Evolutionary conservation across 2,888 invertebrate genomes (phyloP).

Genomic region (Helleia helle): DNA sequence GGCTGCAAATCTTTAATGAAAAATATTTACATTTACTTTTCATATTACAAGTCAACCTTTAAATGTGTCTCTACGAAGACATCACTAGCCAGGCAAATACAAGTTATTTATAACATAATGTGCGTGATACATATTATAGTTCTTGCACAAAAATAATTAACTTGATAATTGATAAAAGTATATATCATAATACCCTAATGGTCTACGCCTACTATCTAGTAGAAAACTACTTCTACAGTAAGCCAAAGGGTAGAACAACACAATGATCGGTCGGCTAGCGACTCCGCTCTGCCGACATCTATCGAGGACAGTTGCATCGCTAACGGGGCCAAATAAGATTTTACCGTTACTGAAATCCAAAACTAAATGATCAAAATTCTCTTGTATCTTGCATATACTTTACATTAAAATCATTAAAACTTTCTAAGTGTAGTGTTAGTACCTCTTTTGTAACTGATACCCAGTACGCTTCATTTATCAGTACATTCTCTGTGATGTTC

Average conservation of each 20-base stretch:
- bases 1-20: conserved; percentile 53
- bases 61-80: conserved; percentile 70
- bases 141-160: conserved; percentile 70
- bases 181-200: conserved; percentile 68
- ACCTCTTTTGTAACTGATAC: conserved; percentile 95
- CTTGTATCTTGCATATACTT: conserved; percentile 71
- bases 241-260: conserved; percentile 71
- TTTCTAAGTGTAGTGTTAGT: conserved; percentile 79
- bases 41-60: conserved; percentile 57
- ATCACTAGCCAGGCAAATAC: conserved; percentile 66
- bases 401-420: conserved; percentile 73
- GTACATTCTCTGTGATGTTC: conserved; percentile 97
- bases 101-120: conserved; percentile 57
- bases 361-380: conserved; percentile 73
- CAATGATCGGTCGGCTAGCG: conserved; percentile 42
- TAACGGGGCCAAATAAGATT: conserved; percentile 75
- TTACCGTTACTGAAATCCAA: conserved; percentile 73
- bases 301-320: conserved; percentile 74
- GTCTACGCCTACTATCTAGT: conserved; percentile 71
- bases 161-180: conserved; percentile 65
- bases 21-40: conserved; percentile 69
- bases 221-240: conserved; percentile 70
- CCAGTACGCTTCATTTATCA: conserved; percentile 96
- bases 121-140: conserved; percentile 64
- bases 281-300: conserved; percentile 49